Percentiles rank a stretch among this genome's conserved stretches.
Evolutionary conservation across 1,140 invertebrate genomes (phyloP).

Genomic region (Cheumatopsyche charites): DNA sequence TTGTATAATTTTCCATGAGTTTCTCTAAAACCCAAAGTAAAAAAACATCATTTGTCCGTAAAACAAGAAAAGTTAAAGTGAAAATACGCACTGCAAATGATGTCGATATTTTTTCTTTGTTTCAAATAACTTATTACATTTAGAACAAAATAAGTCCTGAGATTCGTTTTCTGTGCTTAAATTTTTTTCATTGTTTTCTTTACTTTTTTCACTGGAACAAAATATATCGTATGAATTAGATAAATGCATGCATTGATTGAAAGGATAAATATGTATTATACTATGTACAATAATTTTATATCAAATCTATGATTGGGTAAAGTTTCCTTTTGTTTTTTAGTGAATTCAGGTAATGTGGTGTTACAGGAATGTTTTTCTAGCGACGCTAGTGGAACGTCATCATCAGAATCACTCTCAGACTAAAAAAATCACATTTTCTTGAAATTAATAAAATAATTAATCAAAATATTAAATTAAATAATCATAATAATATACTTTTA

Average conservation of each 20-base stretch:
- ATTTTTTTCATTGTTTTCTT: constrained; percentile 31
- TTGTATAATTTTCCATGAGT: constrained; percentile 70
- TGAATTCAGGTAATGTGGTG: neutral
- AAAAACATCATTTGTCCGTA: constrained; percentile 25
- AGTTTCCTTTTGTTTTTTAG: constrained; percentile 3
- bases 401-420: constrained; percentile 39
- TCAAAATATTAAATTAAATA: neutral
- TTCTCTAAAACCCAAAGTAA: constrained; percentile 34
- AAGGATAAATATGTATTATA: too few species aligned
- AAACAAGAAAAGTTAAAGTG: neutral
- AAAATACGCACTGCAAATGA: constrained; percentile 24
- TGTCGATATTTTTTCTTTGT: constrained; percentile 32
- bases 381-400: constrained; percentile 38
- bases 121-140: constrained; percentile 38
- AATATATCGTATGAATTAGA: neutral
- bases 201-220: constrained; percentile 35
- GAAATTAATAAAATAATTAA: neutral
- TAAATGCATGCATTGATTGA: too few species aligned
- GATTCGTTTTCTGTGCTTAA: constrained; percentile 21
- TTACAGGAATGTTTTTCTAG: constrained; percentile 31
- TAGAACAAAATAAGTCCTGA: constrained; percentile 17
- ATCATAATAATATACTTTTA: constrained; percentile 2
- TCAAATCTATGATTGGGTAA: neutral
- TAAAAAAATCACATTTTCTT: constrained; percentile 26
- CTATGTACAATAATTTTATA: neutral